These are phyloP conservation scores for Prosapia bicincta DNA, from an alignment of 2,888 invertebrate species.

Conservation along the genomic window DNA sequence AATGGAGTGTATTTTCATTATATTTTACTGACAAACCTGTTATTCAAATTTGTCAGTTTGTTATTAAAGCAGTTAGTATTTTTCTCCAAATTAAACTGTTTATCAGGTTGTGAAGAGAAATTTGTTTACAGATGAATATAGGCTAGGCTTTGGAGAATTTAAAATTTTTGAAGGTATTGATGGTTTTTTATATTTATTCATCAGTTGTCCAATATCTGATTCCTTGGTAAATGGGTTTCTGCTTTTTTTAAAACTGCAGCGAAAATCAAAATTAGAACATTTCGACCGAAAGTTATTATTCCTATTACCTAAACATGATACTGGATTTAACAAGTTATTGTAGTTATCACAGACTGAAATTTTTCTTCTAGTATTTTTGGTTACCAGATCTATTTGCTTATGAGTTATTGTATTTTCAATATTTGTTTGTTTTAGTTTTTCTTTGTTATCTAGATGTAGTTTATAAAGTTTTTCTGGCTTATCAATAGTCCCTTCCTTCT, in stretches of 20 bases:
- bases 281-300: background rate
- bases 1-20: too few species aligned
- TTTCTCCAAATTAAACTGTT: background rate
- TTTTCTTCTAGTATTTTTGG: background rate
- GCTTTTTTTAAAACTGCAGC: background rate
- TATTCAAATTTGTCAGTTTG: background rate
- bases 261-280: background rate
- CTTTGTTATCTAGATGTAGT: background rate
- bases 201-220: background rate
- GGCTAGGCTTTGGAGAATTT: background rate
- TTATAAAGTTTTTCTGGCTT: background rate
- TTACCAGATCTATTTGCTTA: background rate
- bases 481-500: background rate
- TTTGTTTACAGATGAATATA: background rate
- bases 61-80: background rate
- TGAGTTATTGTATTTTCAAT: background rate
- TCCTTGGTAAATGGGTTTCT: background rate
- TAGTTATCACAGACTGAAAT: background rate
- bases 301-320: background rate
- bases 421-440: too few species aligned
- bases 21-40: background rate
- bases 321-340: background rate
- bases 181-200: background rate
- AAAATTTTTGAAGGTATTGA: background rate
- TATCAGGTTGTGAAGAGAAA: background rate